Evolutionary conservation across 2,888 invertebrate species (phyloP), one percentile per base, ranked within the genome.

Genomic region (Branchipolynoe longqiensis): DNA sequence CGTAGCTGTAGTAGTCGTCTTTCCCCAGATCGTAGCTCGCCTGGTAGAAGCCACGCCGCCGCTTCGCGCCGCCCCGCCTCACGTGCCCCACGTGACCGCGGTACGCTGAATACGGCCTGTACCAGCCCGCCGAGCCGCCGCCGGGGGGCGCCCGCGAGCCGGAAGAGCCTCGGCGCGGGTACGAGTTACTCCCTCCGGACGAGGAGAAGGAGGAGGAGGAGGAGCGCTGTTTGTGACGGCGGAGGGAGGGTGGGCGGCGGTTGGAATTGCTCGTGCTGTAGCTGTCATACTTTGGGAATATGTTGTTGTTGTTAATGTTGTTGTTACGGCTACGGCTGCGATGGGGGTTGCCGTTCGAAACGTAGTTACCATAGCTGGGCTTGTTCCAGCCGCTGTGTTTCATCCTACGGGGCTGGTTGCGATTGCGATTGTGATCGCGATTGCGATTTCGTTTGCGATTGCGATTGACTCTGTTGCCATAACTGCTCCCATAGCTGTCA

Each of bases 31-130:
- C 38, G n/a, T 69, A 69, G n/a, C 38, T 38, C 14, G 69, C 69
- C 69, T 69, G 69, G 38, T 69, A 69, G 38, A 36, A 69, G 36
- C 69, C 69, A 14, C 38, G 18, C 18, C 38, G n/a, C n/a, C n/a
- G n/a, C n/a, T n/a, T n/a, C n/a, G n/a, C n/a, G n/a, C n/a, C n/a
- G n/a, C n/a, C n/a, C n/a, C n/a, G n/a, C 18, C 36, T 69, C 12
- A 0, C 22, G 8, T 22, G 33, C 3, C 14, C 38, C 36, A 33
- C 18, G 22, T 8, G 1, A 0, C 31, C 28, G 36, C 69, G 36
- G n/a, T 69, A 69, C n/a, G 36, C 8, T 18, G 69, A 69, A 0
- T 18, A 8, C 14, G 69, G 69, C 3, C 22, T 3, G 38, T 69
- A 69, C 69, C 69, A 48, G 48, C 48, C 8, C 8, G 18, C 48